Base-by-base conservation (phyloP, 2,888 invertebrate genomes). In the Spicauda simplicius region DNA sequence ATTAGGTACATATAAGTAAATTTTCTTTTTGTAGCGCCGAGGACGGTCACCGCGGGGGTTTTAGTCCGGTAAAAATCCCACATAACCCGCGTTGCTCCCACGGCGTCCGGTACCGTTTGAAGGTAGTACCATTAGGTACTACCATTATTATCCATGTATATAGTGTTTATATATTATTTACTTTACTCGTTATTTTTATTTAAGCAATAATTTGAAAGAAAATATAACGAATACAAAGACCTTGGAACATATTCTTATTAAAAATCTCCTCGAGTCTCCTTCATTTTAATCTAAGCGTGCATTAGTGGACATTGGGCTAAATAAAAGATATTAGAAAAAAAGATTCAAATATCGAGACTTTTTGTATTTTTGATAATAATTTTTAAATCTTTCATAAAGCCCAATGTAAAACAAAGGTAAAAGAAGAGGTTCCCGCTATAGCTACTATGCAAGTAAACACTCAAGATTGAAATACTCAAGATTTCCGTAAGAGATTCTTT, bases 371-470 rank as follows among this genome's bases (percentile, higher is more conserved):
- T 14, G 14, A 50, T 19, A 50, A 52, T 10, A 41, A n/a, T 37
- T 33, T 64, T 57, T 7, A 30, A 30, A 67, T 60, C 73, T 80
- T 85, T 85, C 84, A 84, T 80, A 88, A 90, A 89, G 86, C 85
- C 88, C 89, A 88, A 82, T 80, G 81, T 81, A 80, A 87, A 86
- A 84, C 80, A 83, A 74, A 88, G 84, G 86, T 86, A 83, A 83
- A 84, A 84, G 84, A 83, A 80, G 78, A 85, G 83, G 82, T 90
- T 84, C 72, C 82, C 91, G 93, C 93, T 91, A 92, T 92, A 93
- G 92, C 92, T 93, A 92, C 92, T 91, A 88, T 87, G 93, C 92
- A 93, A 93, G 93, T 93, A 85, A 81, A 90, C 88, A 90, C 82
- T 78, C 80, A 88, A 78, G 57, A 69, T 77, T 78, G 48, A 59